Evolutionary conservation across 2,888 invertebrate genomes (phyloP).

Genomic region (Malachius bipustulatus): DNA sequence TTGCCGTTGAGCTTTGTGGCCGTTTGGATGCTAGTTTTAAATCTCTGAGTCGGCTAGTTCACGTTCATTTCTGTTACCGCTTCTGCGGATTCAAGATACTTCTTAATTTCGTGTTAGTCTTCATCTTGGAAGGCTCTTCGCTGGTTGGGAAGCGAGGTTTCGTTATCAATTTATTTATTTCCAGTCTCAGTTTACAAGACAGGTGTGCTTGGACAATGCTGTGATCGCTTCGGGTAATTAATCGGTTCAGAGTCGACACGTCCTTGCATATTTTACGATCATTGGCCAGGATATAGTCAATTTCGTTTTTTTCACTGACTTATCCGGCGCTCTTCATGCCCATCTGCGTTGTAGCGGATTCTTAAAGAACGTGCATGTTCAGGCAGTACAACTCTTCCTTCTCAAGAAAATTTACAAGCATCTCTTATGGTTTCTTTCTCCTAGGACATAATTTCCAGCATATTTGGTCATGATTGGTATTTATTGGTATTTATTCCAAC

Average conservation of each 20-base stretch:
- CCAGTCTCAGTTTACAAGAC: too few relatives aligned
- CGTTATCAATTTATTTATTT: too few relatives aligned
- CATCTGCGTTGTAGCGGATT: conserved; percentile 9
- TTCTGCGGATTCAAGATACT: too few relatives aligned
- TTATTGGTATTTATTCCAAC: conserved; percentile 4
- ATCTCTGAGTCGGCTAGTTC: too few relatives aligned
- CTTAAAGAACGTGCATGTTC: conserved; percentile 8
- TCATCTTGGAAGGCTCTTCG: too few relatives aligned
- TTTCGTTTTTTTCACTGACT: conserved; percentile 11
- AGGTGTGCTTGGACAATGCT: conserved; percentile 5
- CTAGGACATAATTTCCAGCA: conserved; percentile 8
- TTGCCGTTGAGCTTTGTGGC: too few relatives aligned
- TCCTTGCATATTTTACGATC: conserved; percentile 4
- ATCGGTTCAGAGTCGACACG: conserved; percentile 6
- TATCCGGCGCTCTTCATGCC: conserved; percentile 9
- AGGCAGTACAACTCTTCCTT: too few relatives aligned
- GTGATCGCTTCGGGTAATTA: conserved; percentile 8
- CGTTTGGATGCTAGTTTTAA: too few relatives aligned
- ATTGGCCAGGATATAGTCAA: conserved; percentile 6
- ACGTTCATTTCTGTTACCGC: too few relatives aligned
- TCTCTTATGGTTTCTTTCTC: conserved; percentile 8
- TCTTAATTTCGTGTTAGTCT: too few relatives aligned
- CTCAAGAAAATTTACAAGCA: conserved; percentile 8
- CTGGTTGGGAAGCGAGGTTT: too few relatives aligned
- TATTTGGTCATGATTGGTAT: too few relatives aligned